These are phyloP conservation scores for Pempheris klunzingeri DNA, from an alignment of 2,797 vertebrate species.

Conservation along the genomic window DNA sequence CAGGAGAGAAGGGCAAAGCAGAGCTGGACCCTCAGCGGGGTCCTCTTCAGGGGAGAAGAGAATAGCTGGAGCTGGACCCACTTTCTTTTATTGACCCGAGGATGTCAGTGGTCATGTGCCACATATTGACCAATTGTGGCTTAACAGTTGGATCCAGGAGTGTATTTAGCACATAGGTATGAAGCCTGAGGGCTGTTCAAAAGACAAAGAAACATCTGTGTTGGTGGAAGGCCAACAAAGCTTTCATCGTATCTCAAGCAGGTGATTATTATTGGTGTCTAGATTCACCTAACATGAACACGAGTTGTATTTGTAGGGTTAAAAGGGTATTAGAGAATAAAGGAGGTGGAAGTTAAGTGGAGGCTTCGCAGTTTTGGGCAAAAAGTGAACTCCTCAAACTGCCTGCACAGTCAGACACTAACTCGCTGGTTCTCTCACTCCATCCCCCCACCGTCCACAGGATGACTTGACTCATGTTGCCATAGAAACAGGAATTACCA, in stretches of 20 bases:
- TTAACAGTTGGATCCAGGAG: no score
- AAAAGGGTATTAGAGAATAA: neutral
- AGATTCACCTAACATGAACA: neutral
- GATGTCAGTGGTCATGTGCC: no score
- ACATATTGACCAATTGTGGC: no score
- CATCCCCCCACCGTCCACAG: constrained; percentile 64
- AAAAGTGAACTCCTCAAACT: constrained; percentile 53
- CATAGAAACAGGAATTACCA: constrained; percentile 85
- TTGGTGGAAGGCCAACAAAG: no score
- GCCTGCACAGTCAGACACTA: constrained; percentile 61
- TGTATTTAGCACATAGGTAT: no score
- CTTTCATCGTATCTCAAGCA: neutral
- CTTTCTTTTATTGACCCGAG: no score
- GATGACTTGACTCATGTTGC: constrained; percentile 79
- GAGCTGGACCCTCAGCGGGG: no score
- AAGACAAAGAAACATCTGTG: no score
- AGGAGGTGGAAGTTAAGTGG: neutral
- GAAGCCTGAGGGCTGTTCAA: no score
- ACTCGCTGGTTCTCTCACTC: constrained; percentile 50
- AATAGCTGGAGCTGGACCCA: no score
- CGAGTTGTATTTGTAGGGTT: neutral
- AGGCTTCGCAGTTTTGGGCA: constrained; percentile 13
- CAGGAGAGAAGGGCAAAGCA: no score
- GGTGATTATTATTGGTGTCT: neutral
- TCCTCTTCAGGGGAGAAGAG: no score